Conservation (phyloP, 35 echinoderm and acorn worm genomes). For the Acanthaster planci region DNA sequence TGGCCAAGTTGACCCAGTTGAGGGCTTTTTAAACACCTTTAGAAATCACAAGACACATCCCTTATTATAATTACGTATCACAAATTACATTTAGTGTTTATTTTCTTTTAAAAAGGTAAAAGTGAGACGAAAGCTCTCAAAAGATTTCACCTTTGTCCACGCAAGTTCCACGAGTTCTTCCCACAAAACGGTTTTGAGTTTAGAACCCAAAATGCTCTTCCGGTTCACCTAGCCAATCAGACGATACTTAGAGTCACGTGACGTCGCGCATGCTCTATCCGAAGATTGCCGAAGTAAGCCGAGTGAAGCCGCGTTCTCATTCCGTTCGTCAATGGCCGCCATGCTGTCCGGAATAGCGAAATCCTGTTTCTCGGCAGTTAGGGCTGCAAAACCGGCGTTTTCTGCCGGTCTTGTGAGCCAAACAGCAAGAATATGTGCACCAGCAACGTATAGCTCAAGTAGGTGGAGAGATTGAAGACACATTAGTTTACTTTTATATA, state of each 20-base stretch:
- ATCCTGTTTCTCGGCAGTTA: conserved; percentile 76
- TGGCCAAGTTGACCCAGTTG: no score
- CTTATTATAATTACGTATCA: no score
- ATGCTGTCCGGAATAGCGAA: conserved; percentile 77
- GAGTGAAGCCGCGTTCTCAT: not conserved
- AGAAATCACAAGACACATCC: no score
- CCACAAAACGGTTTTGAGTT: conserved; percentile 12
- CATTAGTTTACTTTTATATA: not conserved
- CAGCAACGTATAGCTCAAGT: conserved; percentile 47
- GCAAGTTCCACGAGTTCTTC: not conserved
- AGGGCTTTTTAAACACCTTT: no score
- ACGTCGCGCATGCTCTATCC: conserved; percentile 35
- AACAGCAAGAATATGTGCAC: conserved; percentile 70
- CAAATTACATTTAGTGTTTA: no score
- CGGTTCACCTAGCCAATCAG: conserved; percentile 37
- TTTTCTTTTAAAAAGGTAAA: no score
- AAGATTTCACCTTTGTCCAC: not conserved
- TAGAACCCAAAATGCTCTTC: conserved; percentile 21
- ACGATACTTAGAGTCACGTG: not conserved
- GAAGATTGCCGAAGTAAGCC: conserved; percentile 31
- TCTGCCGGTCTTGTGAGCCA: conserved; percentile 61
- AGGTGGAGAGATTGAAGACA: not conserved
- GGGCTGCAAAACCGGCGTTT: conserved; percentile 64
- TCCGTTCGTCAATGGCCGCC: conserved; percentile 48
- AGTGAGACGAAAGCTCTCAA: not conserved